Percentiles rank a stretch among this genome's conserved stretches.
These are phyloP conservation scores for Pandemis cinnamomeana DNA, from an alignment of 2,888 invertebrate species.

Conservation along the genomic window DNA sequence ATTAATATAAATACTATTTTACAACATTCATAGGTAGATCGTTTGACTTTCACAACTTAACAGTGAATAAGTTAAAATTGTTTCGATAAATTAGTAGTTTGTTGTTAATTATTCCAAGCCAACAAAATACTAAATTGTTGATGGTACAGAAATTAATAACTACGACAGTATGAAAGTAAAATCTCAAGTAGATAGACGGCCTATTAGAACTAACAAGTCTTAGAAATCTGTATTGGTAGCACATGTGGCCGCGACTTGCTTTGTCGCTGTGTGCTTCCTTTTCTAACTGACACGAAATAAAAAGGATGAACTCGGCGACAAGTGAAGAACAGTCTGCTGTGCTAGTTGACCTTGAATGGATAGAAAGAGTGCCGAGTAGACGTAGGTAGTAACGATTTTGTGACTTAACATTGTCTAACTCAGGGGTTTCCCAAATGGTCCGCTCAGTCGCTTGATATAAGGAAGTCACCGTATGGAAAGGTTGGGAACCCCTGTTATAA, in stretches of 20 bases:
- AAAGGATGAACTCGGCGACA: background rate
- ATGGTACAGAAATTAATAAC: background rate
- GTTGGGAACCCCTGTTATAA: background rate
- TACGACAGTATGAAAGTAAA: background rate
- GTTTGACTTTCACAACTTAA: background rate
- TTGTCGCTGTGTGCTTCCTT: background rate
- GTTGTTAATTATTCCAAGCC: background rate
- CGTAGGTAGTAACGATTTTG: background rate
- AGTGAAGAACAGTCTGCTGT: background rate
- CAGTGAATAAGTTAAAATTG: background rate
- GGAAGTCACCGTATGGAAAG: no score
- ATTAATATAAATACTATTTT: conserved; percentile 1
- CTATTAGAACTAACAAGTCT: background rate
- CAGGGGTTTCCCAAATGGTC: no score
- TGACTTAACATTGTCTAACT: conserved; percentile 19
- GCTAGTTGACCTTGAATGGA: background rate
- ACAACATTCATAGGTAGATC: background rate
- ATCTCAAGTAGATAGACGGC: background rate
- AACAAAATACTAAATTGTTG: background rate
- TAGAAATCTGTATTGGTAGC: background rate
- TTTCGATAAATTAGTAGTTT: background rate
- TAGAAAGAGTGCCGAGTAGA: background rate
- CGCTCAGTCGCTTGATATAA: no score
- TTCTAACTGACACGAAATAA: background rate
- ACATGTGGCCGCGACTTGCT: background rate